A percentile compares a stretch with the other conserved stretches of the same genome.
Conservation (phyloP, 2,888 invertebrate genomes). For the Agonopterix alstromeriana region DNA sequence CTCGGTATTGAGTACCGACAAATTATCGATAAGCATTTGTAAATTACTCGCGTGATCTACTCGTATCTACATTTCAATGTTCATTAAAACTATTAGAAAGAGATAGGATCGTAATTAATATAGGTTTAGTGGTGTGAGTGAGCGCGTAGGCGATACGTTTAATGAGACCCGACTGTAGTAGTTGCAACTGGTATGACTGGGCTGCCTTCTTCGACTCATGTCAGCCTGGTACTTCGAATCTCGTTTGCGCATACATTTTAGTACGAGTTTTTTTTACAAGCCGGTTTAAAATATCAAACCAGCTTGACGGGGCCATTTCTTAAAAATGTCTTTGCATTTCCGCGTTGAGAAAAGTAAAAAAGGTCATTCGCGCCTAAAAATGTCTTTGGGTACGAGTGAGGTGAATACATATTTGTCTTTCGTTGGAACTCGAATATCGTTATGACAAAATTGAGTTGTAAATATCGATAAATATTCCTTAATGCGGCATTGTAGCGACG, state of each 20-base stretch:
- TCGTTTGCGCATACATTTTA: slow-evolving; percentile 71
- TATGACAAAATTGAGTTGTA: slow-evolving; percentile 31
- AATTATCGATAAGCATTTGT: slow-evolving; percentile 1
- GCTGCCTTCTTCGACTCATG: slow-evolving; percentile 44
- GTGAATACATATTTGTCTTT: slow-evolving; percentile 25
- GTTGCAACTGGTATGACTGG: slow-evolving; percentile 44
- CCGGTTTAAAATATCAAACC: slow-evolving; percentile 60
- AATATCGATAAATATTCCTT: slow-evolving; percentile 10
- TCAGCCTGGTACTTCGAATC: slow-evolving; percentile 61
- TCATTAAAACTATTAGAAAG: slow-evolving; percentile 34
- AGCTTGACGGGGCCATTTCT: slow-evolving; percentile 58
- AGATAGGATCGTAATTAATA: slow-evolving; percentile 53
- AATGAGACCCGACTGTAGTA: slow-evolving; percentile 39
- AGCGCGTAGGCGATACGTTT: slow-evolving; percentile 45
- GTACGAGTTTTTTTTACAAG: slow-evolving; percentile 53
- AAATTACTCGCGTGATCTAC: slow-evolving; percentile 1
- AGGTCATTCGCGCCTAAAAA: slow-evolving; percentile 59
- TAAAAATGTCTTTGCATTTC: slow-evolving; percentile 68
- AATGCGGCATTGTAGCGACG: no score
- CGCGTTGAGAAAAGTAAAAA: slow-evolving; percentile 65
- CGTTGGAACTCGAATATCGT: slow-evolving; percentile 28
- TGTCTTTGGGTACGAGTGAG: slow-evolving; percentile 23
- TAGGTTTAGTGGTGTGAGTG: slow-evolving; percentile 33
- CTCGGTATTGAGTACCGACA: not conserved
- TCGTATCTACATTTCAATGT: slow-evolving; percentile 3